These are phyloP conservation scores for Holothuria leucospilota DNA, from an alignment of 53 echinoderm and acorn worm species.

Conservation along the genomic window DNA sequence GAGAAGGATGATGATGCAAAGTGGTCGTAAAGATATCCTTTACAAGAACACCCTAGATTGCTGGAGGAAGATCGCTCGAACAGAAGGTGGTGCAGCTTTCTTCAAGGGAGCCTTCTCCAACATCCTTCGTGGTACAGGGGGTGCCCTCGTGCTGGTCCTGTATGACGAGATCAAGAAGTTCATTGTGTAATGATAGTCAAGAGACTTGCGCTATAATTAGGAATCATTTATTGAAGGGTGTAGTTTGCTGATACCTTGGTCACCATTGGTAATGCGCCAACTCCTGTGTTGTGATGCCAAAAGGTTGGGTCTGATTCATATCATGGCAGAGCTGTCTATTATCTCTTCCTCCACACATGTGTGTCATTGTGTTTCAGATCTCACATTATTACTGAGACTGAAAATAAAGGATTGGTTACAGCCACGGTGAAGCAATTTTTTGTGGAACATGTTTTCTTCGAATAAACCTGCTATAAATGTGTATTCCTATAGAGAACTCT, in stretches of 20 bases:
- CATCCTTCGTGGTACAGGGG: slow-evolving; percentile 93
- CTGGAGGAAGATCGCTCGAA: slow-evolving; percentile 82
- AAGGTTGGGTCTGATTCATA: neutral
- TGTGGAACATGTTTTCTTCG: neutral
- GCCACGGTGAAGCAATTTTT: neutral
- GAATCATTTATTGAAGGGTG: slow-evolving; percentile 41
- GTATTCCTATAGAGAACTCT: slow-evolving; percentile 5
- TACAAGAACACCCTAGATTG: slow-evolving; percentile 96
- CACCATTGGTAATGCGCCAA: neutral
- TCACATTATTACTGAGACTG: neutral
- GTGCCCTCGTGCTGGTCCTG: slow-evolving; percentile 88
- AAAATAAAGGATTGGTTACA: neutral
- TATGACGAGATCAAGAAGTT: slow-evolving; percentile 86
- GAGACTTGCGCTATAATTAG: neutral
- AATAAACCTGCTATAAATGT: slow-evolving; percentile 36
- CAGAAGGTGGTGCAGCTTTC: slow-evolving; percentile 83
- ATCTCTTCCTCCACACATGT: too few relatives aligned
- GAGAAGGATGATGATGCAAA: slow-evolving; percentile 99
- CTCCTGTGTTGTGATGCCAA: neutral
- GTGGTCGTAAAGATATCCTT: slow-evolving; percentile 84
- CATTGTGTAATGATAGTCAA: slow-evolving; percentile 47
- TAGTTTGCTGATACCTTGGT: slow-evolving; percentile 25
- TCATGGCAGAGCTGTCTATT: too few relatives aligned
- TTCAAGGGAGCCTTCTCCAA: slow-evolving; percentile 98
- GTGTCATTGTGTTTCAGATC: neutral